A percentile compares a stretch with the other conserved stretches of the same genome.
Conservation (phyloP, 2,113 vertebrate genomes). For the Oncorhynchus tshawytscha region DNA sequence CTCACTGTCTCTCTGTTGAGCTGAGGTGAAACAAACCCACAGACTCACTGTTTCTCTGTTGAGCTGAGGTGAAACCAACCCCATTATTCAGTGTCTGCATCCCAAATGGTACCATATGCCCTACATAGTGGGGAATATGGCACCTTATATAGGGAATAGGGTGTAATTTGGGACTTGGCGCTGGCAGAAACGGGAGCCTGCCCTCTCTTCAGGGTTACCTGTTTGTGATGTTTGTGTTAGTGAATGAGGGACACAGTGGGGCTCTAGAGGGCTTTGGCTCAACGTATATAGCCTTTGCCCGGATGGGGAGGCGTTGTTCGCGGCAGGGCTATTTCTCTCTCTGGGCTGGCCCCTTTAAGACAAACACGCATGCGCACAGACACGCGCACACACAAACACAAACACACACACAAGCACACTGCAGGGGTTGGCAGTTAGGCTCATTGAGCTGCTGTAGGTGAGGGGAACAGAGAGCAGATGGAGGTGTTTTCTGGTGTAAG, state of each 20-base stretch:
- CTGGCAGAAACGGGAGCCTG: conserved; percentile 22
- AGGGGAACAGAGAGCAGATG: conserved; percentile 56
- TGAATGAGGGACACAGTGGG: conserved; percentile 16
- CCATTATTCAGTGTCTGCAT: not conserved
- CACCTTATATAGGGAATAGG: too few relatives aligned
- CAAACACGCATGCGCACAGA: not conserved
- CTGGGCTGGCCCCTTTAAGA: conserved; percentile 33
- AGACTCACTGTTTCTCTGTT: too few relatives aligned
- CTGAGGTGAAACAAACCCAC: not conserved
- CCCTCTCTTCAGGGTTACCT: conserved; percentile 32
- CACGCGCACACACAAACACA: not conserved
- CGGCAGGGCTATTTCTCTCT: not conserved
- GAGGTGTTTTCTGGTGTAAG: conserved; percentile 58
- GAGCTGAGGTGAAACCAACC: not conserved
- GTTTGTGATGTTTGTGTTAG: conserved; percentile 17
- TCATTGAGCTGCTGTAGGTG: conserved; percentile 1
- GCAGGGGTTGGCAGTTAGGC: too few relatives aligned
- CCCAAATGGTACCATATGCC: too few relatives aligned
- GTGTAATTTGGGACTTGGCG: not conserved
- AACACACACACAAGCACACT: not conserved
- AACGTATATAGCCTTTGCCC: conserved; percentile 8
- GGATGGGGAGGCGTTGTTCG: conserved; percentile 11
- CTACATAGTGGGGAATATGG: too few relatives aligned
- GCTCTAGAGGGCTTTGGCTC: conserved; percentile 34
- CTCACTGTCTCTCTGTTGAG: too few relatives aligned